A percentile compares a stretch with the other conserved stretches of the same genome.
Evolutionary conservation across 2,888 invertebrate genomes (phyloP).

Genomic region (Leucophenga maculata): DNA sequence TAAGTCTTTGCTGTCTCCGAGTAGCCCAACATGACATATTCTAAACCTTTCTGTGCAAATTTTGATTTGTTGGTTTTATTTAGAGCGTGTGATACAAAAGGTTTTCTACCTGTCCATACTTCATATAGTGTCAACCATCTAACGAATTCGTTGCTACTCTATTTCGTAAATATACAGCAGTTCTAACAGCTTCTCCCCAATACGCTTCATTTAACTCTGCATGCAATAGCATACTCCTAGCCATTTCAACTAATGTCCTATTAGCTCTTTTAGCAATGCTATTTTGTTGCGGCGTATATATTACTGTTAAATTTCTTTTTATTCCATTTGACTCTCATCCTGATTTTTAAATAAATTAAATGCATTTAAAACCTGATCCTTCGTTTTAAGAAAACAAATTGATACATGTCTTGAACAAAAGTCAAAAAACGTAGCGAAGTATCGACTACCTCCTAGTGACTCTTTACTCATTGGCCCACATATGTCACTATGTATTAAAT

Average conservation of each 20-base stretch:
- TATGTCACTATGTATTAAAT: too few species aligned
- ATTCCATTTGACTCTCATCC: too few species aligned
- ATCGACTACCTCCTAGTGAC: too few species aligned
- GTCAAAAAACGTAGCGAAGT: too few species aligned
- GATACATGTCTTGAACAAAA: too few species aligned
- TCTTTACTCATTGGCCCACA: too few species aligned
- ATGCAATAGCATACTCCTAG: conserved; percentile 35
- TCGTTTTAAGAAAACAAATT: too few species aligned
- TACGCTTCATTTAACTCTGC: conserved; percentile 18
- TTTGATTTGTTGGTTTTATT: conserved; percentile 24
- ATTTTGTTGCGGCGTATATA: conserved; percentile 39
- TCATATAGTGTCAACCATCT: conserved; percentile 14
- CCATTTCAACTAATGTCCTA: conserved; percentile 38
- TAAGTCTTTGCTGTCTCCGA: conserved; percentile 18
- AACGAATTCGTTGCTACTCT: conserved; percentile 15
- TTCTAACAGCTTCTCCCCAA: conserved; percentile 29
- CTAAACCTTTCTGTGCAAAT: conserved; percentile 20
- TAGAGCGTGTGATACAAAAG: conserved; percentile 25
- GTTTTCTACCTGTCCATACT: conserved; percentile 25
- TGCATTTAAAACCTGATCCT: too few species aligned
- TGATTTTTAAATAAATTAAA: too few species aligned
- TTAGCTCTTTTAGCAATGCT: conserved; percentile 33
- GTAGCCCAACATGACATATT: conserved; percentile 24
- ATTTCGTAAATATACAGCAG: conserved; percentile 26
- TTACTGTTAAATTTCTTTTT: conserved; percentile 22